These are phyloP conservation scores for Pipistrellus kuhlii DNA, from an alignment of 2,797 vertebrate genomes.

Conservation along the genomic window DNA sequence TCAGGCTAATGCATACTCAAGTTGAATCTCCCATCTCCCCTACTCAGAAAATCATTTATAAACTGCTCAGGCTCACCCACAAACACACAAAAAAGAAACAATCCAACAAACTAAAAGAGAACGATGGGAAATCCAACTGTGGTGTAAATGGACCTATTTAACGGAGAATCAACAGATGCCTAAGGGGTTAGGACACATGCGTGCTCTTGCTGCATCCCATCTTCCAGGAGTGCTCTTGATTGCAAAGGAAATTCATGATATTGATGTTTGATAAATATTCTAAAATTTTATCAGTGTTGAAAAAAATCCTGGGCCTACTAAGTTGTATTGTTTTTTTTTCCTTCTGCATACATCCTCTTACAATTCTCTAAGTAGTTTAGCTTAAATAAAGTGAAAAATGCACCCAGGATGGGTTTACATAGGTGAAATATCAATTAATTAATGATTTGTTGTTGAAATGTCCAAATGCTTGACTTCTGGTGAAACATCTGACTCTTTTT, in stretches of 20 bases:
- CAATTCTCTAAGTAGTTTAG: not conserved
- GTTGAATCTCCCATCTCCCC: constrained; percentile 28
- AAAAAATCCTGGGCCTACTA: not conserved
- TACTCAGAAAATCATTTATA: constrained; percentile 55
- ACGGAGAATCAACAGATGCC: not conserved
- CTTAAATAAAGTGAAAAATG: constrained; percentile 16
- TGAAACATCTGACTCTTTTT: not conserved
- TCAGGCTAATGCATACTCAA: constrained; percentile 31
- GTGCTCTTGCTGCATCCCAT: not conserved
- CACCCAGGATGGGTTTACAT: not conserved
- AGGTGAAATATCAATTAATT: not conserved
- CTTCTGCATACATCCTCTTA: not conserved
- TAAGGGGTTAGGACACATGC: no score
- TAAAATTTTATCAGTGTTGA: not conserved
- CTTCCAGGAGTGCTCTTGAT: not conserved
- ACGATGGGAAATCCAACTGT: not conserved
- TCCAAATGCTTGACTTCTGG: not conserved
- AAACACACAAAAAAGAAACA: not conserved
- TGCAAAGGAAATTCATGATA: not conserved
- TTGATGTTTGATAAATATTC: not conserved
- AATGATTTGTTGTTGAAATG: not conserved
- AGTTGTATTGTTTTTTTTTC: not conserved
- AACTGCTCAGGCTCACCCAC: constrained; percentile 21
- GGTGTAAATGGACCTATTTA: not conserved
- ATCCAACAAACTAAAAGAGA: not conserved